Base-by-base conservation (phyloP, 2,797 vertebrate species). In the Cynopterus sphinx region DNA sequence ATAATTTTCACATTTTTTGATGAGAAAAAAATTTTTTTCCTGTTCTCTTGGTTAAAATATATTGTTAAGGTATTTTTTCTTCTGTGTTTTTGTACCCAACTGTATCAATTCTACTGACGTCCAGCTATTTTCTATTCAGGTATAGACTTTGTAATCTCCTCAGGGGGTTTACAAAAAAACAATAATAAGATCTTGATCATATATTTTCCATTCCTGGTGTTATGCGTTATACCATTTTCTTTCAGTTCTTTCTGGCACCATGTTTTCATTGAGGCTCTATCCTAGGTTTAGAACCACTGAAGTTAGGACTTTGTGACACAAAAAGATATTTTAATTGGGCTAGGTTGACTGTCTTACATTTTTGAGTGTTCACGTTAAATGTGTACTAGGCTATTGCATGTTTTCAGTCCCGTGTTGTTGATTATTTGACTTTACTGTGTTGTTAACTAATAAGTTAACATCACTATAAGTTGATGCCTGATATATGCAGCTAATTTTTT, bases 61-160 rank as follows among this genome's bases (percentile, higher is more conserved):
- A 70, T 89, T 78, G 68, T 36, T 89, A 13, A 94, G 79, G 24
- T 94, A 16, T 61, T 33, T 55, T 84, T 73, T 65, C 61, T 74
- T 92, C 33, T 90, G 36, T 90, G 22, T 89, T 81, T 95, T 87
- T 87, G 9, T 89, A 90, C 59, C 41, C 70, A 65, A 4, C 53
- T 86, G 3, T 95, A 71, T 81, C 75, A 77, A 4, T 84, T 97
- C 87, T 96, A 15, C 91, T 57, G 73, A 90, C 75, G 92, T 95
- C 36, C 73, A 84, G 65, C 74, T 90, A 33, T 93, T 96, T 96
- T 85, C 61, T 74, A 26, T 74, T 68, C 61, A 94, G 53, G 24
- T 84, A 43, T 67, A 95, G 65, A 78, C 28, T 93, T 78, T 49
- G 33, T 65, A 46, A 28, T 84, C 31, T 92, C 6, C 77, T 41